Conservation (phyloP, 2,797 vertebrate genomes). For the Macropodus opercularis region DNA sequence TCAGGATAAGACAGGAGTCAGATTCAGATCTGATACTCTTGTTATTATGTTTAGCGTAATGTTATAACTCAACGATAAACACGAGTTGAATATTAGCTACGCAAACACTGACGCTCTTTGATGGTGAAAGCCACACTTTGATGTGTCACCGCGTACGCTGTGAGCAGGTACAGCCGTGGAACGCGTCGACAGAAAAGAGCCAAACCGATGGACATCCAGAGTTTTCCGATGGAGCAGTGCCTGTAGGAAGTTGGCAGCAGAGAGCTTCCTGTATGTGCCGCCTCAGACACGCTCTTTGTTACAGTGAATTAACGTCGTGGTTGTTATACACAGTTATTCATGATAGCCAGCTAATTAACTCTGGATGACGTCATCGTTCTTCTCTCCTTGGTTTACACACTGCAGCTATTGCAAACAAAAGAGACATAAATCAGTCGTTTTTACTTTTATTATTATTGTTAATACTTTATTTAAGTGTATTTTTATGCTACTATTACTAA, state of each 20-base stretch:
- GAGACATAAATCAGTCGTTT: too few relatives aligned
- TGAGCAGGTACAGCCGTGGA: constrained; percentile 23
- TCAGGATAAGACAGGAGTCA: constrained; percentile 60
- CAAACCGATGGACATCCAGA: constrained; percentile 8
- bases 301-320: neutral
- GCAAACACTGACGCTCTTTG: constrained; percentile 61
- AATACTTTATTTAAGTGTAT: too few relatives aligned
- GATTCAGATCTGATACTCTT: constrained; percentile 63
- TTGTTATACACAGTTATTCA: neutral
- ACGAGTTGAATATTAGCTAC: constrained; percentile 51
- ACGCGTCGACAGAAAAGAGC: constrained; percentile 34
- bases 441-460: too few relatives aligned
- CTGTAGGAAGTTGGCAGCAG: neutral
- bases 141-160: constrained; percentile 45
- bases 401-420: too few relatives aligned
- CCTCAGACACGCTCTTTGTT: too few relatives aligned
- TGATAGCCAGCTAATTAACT: neutral
- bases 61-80: constrained; percentile 66
- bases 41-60: constrained; percentile 60
- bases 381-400: too few relatives aligned
- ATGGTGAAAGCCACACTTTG: constrained; percentile 52
- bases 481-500: too few relatives aligned
- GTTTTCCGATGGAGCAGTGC: constrained; percentile 1
- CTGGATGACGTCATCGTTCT: neutral
- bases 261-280: too few relatives aligned